Evolutionary conservation across 2,888 invertebrate species (phyloP), one percentile per base, ranked within the genome.

Genomic region (Coleophora flavipennella): DNA sequence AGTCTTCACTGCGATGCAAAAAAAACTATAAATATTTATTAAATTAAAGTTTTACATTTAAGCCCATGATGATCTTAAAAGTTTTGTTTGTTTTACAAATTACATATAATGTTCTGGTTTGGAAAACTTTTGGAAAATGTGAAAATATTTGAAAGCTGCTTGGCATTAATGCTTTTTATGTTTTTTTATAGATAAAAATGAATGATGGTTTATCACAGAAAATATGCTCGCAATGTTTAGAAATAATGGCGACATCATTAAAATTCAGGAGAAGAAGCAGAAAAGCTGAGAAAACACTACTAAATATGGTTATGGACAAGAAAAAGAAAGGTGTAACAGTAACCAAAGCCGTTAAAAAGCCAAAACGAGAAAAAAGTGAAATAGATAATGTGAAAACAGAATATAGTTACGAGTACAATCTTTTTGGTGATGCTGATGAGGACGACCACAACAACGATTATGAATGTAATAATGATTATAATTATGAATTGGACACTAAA

Each of bases 201-300:
- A 59, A 77, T 10, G 79, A 79, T 42, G 73, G 77, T 0, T 43
- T 79, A 0, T 72, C 79, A 1, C 78, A 79, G 45, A 67, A 66
- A 43, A 77, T 79, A n/a, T 79, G 79, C 39, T 39, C 53, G 0
- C 47, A 50, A 6, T 79, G 79, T 32, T 39, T 66, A 27, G 57
- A 67, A 8, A 48, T 49, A 0, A 51, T 76, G 43, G 63, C 68
- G 31, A 39, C 45, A 1, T 65, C 65, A 0, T 38, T 79, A 7
- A 62, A 68, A 33, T 78, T 79, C 40, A 54, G 79, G 26, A 53
- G 59, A 10, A 69, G 51, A 0, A 65, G 76, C 35, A 57, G 54
- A 9, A 73, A 64, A 40, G 59, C 76, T 0, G 63, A 77, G 33
- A 73, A 67, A 31, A 44, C 61, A 0, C 42, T 77, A 0, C 48